A percentile compares a stretch with the other conserved stretches of the same genome.
These are phyloP conservation scores for Ahaetulla prasina DNA, from an alignment of 2,113 vertebrate genomes.

Conservation along the genomic window DNA sequence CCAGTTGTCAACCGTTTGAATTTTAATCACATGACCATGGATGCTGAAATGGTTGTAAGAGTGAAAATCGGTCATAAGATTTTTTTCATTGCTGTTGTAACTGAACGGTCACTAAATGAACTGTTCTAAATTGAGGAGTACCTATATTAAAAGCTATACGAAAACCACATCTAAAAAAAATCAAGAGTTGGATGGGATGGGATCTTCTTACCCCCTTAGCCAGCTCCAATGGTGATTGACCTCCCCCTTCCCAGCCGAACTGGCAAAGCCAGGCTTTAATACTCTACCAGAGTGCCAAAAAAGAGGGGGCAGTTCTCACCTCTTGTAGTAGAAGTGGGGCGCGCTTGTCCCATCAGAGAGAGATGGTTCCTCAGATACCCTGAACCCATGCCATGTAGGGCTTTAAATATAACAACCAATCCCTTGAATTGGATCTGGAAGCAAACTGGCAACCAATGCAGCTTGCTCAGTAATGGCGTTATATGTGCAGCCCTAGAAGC, in stretches of 20 bases:
- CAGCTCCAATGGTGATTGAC: background rate
- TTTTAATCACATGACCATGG: background rate
- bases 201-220: background rate
- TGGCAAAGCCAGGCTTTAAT: background rate
- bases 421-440: too few species aligned
- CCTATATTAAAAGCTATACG: background rate
- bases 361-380: too few species aligned
- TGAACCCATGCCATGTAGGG: too few species aligned
- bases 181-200: background rate
- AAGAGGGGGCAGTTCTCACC: background rate
- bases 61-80: background rate
- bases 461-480: too few species aligned
- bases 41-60: background rate
- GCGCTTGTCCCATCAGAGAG: too few species aligned
- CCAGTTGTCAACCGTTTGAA: background rate
- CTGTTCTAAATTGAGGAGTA: background rate
- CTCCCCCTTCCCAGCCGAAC: background rate
- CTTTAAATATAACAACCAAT: too few species aligned
- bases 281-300: background rate
- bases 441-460: too few species aligned
- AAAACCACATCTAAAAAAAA: background rate
- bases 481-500: too few species aligned
- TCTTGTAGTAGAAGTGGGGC: too few species aligned
- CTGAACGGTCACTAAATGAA: background rate
- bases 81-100: background rate